Conservation (phyloP, 2,113 vertebrate species). For the Pampusana beccarii region DNA sequence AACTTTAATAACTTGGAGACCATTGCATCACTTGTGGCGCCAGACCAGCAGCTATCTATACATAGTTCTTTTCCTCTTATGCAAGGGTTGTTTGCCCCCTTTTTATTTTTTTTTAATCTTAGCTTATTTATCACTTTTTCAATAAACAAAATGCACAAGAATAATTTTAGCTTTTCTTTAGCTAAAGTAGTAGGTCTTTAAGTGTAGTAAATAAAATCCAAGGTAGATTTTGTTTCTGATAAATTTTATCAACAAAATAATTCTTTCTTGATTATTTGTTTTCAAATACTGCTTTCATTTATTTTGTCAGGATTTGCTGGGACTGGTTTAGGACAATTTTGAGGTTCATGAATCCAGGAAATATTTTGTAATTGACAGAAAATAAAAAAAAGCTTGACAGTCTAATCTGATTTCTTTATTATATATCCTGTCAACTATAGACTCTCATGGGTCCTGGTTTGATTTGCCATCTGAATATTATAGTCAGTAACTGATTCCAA, state of each 20-base stretch:
- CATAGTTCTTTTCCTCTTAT: neutral
- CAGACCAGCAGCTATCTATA: constrained; percentile 32
- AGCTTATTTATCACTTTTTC: constrained; percentile 5
- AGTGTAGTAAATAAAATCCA: neutral
- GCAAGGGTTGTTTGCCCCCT: neutral
- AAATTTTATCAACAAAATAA: neutral
- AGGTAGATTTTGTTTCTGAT: neutral
- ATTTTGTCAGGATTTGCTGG: neutral
- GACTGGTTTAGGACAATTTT: neutral
- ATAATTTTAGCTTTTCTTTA: neutral
- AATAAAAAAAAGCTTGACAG: neutral
- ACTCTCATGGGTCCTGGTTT: neutral
- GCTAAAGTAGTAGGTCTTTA: neutral
- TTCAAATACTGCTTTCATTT: neutral
- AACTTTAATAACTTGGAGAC: constrained; percentile 22
- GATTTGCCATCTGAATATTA: neutral
- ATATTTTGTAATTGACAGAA: neutral
- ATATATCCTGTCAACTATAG: neutral
- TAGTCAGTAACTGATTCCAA: neutral
- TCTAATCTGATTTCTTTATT: neutral
- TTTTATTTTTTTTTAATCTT: neutral
- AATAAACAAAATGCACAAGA: neutral
- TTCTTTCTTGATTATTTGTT: neutral
- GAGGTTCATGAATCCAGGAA: neutral
- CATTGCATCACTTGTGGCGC: neutral